Evolutionary conservation across 2,113 vertebrate species (phyloP).

Genomic region (Stegostoma tigrinum): DNA sequence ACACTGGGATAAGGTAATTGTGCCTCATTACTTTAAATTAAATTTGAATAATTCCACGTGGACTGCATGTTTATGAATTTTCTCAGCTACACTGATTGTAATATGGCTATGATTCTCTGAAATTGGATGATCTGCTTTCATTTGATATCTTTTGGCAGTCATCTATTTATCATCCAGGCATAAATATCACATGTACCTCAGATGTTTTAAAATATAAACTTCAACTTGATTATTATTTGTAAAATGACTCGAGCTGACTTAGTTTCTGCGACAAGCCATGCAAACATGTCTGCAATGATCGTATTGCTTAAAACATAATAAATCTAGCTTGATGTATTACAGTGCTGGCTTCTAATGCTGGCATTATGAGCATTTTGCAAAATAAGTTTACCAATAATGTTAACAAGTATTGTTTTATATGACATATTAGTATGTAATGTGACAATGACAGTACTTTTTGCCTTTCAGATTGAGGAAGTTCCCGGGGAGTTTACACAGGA

Average conservation of each 20-base stretch:
- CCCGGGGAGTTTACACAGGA: conserved; percentile 85
- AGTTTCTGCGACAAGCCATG: not conserved
- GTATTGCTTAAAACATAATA: not conserved
- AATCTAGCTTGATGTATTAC: not conserved
- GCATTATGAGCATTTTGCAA: not conserved
- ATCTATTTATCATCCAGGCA: not conserved
- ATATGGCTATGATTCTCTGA: not conserved
- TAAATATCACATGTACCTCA: not conserved
- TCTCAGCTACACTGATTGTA: not conserved
- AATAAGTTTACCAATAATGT: not conserved
- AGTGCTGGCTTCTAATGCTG: not conserved
- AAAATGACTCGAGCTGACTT: no score
- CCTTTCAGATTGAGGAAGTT: conserved; percentile 80
- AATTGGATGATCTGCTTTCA: not conserved
- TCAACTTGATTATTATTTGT: not conserved
- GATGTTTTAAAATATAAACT: not conserved
- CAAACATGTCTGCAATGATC: not conserved
- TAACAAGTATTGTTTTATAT: not conserved
- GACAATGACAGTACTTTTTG: not conserved
- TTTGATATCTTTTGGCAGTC: not conserved
- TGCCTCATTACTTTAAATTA: not conserved
- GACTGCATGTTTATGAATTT: not conserved
- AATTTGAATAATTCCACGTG: not conserved
- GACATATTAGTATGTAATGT: not conserved
- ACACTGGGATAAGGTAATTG: not conserved